A percentile compares a stretch with the other conserved stretches of the same genome.
phyloP scores from a whole-genome alignment of 2,797 vertebrate genomes.

The Peromyscus melanophrys region DNA sequence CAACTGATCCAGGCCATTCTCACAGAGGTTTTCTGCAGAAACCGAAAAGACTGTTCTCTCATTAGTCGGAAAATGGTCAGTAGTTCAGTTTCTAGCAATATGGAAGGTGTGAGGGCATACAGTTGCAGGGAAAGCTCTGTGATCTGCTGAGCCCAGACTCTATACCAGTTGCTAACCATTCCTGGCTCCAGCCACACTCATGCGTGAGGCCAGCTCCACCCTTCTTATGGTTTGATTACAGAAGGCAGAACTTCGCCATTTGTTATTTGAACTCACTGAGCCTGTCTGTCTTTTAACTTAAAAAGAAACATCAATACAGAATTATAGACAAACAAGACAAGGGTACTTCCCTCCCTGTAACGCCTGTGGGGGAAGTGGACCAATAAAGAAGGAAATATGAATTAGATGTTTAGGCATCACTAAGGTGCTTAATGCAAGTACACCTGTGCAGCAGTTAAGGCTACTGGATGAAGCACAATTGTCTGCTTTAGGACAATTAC shows the following conservation, averaged over 20 bases:
- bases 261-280: neutral
- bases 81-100: neutral
- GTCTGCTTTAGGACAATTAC: neutral
- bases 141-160: neutral
- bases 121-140: neutral
- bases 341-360: neutral
- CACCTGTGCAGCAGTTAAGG: neutral
- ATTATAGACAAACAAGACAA: neutral
- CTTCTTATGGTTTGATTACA: neutral
- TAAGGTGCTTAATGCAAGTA: neutral
- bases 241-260: neutral
- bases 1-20: neutral
- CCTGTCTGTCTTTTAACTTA: neutral
- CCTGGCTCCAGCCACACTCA: neutral
- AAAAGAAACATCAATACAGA: neutral
- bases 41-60: neutral
- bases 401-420: neutral
- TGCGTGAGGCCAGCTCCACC: neutral
- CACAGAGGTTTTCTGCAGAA: neutral
- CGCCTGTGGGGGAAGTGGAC: neutral
- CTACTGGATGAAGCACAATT: neutral
- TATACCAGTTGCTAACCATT: neutral
- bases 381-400: constrained; percentile 6
- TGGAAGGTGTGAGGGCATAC: neutral
- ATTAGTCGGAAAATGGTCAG: neutral